Conservation (phyloP, 2,888 invertebrate genomes). For the Glyphotaelius pellucidus region DNA sequence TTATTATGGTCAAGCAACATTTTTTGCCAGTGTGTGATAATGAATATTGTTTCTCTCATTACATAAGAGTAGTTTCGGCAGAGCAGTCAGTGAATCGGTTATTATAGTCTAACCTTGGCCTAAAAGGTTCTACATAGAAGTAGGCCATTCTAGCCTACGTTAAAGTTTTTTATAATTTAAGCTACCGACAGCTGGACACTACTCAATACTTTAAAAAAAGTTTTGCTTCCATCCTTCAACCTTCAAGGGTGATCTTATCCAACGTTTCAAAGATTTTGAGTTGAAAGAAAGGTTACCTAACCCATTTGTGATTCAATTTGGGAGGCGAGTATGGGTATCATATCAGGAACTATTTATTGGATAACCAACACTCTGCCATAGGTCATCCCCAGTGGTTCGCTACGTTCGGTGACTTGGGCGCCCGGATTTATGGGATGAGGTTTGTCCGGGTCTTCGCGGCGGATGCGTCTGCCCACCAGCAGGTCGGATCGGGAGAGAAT, state of each 20-base stretch:
- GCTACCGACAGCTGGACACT: background rate
- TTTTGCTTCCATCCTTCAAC: background rate
- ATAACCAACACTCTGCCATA: too few species aligned
- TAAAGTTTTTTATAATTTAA: background rate
- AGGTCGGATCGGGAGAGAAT: too few species aligned
- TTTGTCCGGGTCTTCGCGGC: too few species aligned
- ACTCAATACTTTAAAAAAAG: too few species aligned
- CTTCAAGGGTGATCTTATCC: background rate
- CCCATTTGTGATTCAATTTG: too few species aligned
- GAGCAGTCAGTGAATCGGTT: background rate
- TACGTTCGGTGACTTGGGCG: too few species aligned
- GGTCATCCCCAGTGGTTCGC: too few species aligned
- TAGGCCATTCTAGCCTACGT: background rate
- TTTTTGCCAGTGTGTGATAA: background rate
- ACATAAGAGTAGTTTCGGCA: background rate
- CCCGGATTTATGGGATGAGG: too few species aligned
- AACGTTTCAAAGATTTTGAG: background rate
- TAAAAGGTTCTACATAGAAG: background rate
- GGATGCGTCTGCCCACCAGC: too few species aligned
- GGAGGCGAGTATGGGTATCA: too few species aligned
- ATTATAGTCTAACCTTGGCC: background rate
- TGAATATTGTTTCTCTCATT: background rate
- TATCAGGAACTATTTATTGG: too few species aligned
- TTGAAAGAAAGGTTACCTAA: background rate
- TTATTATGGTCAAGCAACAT: background rate